Conservation (phyloP, 92 coral and sea anemone species). For the Metridium senile region DNA sequence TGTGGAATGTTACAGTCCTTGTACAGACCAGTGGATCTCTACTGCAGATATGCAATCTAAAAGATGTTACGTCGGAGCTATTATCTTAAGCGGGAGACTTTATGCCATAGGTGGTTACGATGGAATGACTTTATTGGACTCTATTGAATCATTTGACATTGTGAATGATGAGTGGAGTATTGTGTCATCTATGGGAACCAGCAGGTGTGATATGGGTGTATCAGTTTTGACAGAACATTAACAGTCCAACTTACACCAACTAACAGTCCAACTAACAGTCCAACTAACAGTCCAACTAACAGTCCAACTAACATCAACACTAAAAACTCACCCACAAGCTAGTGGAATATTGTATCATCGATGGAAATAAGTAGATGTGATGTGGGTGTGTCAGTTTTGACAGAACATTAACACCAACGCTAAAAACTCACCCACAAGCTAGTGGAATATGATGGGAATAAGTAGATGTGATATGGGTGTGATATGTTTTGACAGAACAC, state of each 20-base stretch:
- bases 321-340: too few species aligned
- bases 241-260: too few species aligned
- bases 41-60: conserved; percentile 81
- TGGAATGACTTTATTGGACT: conserved; percentile 76
- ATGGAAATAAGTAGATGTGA: conserved; percentile 92
- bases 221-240: conserved; percentile 73
- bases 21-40: conserved; percentile 86
- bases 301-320: too few species aligned
- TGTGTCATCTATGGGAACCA: conserved; percentile 73
- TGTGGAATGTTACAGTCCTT: conserved; percentile 93
- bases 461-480: conserved; percentile 99
- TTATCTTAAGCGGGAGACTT: conserved; percentile 80
- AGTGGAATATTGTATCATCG: conserved; percentile 77
- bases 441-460: conserved; percentile 82
- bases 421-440: too few species aligned
- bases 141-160: conserved; percentile 76
- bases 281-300: too few species aligned
- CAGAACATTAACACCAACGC: conserved; percentile 67
- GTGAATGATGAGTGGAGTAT: conserved; percentile 77
- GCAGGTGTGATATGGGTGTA: conserved; percentile 98
- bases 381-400: conserved; percentile 89
- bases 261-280: too few species aligned
- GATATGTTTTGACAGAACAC: conserved; percentile 67
- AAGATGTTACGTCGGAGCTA: conserved; percentile 96
- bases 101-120: conserved; percentile 97